Evolutionary conservation across 1,140 invertebrate species (phyloP), one percentile per base, ranked within the genome.

Genomic region (Drosophila neocordata): DNA sequence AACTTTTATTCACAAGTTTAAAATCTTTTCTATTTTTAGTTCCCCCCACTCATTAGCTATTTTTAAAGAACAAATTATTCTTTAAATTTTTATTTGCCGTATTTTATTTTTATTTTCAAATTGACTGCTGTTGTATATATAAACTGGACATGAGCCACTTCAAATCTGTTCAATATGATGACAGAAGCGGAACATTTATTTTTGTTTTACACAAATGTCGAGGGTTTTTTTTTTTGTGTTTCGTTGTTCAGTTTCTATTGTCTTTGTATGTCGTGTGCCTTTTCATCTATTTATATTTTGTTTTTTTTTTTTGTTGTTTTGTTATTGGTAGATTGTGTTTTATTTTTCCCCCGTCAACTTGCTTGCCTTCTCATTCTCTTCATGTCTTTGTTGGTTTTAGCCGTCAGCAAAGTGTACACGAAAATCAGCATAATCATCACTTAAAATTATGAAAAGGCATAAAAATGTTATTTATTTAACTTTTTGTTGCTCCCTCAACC

Each of bases 361-460:
- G 41, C 15, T 18, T 7, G 6, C 2, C 41, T 20, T 9, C 1
- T 48, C 15, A 18, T 18, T 48, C 41, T 18, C 12, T 2, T 44
- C 44, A 31, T 4, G 4, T 31, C 27, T 31, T 31, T 53, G 56
- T 15, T 59, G 57, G 9, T 35, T 58, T 71, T 68, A 53, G 37
- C 53, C 53, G 53, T 34, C 27, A 56, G 53, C 53, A 55, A 63
- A 65, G 73, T 66, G 38, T 66, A 71, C 69, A 71, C 53, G 15
- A 56, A 61, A 60, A 76, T 76, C 69, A 76, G 69, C 73, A 76
- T 76, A 76, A 73, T 76, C 73, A 76, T 76, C 73, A 76, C 73
- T 76, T 73, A 67, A 76, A 76, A 65, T 73, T 76, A 66, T 76
- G 73, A 76, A 76, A 75, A 75, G 69, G 71, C 73, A 75, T 73